Conservation (phyloP, 1,140 invertebrate genomes). For the Medauroidea extradentata region DNA sequence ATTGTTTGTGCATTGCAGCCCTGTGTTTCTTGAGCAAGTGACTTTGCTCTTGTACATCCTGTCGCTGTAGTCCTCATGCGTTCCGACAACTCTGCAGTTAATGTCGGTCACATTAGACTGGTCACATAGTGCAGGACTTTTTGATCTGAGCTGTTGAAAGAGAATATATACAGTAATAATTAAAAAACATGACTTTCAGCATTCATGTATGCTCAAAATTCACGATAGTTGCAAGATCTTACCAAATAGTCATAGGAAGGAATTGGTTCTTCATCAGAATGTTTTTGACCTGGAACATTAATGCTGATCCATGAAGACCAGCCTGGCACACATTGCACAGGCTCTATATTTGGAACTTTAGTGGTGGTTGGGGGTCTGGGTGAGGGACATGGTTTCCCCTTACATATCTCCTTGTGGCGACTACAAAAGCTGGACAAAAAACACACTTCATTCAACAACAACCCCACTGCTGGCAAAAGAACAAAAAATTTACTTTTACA, state of each 20-base stretch:
- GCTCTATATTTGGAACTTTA: constrained; percentile 23
- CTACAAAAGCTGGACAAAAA: constrained; percentile 52
- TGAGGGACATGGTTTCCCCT: constrained; percentile 59
- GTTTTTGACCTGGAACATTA: constrained; percentile 43
- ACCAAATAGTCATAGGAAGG: constrained; percentile 50
- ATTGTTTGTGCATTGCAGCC: constrained; percentile 58
- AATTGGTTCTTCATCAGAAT: constrained; percentile 58
- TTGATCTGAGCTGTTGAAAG: background rate
- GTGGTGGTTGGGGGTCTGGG: constrained; percentile 29
- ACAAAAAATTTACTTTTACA: too few species aligned
- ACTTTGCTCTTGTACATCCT: constrained; percentile 59
- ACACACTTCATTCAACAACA: background rate
- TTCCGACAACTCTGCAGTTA: constrained; percentile 62
- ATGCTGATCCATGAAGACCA: constrained; percentile 75
- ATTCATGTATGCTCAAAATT: too few species aligned
- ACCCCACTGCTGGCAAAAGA: too few species aligned
- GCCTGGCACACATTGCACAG: constrained; percentile 53
- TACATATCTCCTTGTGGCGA: constrained; percentile 60
- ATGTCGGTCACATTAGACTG: constrained; percentile 62
- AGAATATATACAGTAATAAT: too few species aligned
- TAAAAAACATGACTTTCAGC: too few species aligned
- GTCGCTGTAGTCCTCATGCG: constrained; percentile 50
- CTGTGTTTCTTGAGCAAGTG: constrained; percentile 65
- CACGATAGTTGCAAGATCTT: constrained; percentile 23
- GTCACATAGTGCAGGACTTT: constrained; percentile 46